Evolutionary conservation across 2,888 invertebrate genomes (phyloP), one percentile per base, ranked within the genome.

Genomic region (Lathronympha strigana): DNA sequence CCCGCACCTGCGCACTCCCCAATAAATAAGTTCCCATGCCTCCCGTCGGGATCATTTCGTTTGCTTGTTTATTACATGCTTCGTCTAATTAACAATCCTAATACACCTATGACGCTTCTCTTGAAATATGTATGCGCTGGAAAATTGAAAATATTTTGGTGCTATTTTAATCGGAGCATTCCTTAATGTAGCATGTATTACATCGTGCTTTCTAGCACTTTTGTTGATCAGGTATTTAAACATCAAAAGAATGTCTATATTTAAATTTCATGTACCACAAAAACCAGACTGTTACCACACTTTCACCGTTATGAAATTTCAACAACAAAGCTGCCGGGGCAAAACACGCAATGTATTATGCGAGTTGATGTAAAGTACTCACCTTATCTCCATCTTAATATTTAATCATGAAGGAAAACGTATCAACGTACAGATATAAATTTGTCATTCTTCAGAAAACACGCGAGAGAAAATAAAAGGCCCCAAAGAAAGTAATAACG

Each of bases 11-110:
- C 79, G 81, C 73, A 75, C 74, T 74, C 73, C 74, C 75, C 78
- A 76, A 84, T 88, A 87, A 86, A 87, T 87, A 86, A 84, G 76
- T 78, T 77, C 76, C 71, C 74, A 72, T 74, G 74, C 76, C 74
- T 72, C 76, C 80, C 83, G 73, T 72, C 71, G 82, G 81, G 80
- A 78, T 81, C 77, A 83, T 86, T 83, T 80, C 82, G 86, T 77
- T 76, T 76, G 76, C 79, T 83, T 82, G 83, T 82, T 84, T 86
- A 86, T 85, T 62, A 68, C 45, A 61, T 40, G 47, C 43, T 70
- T 61, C 23, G 57, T 68, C 60, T 54, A 49, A 64, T 64, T 61
- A 66, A 49, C 53, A 21, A 28, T 38, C 36, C 40, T 58, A 51
- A 31, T 36, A 58, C 19, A 23, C 43, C 9, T 23, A 25, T 19